Evolutionary conservation across 2,113 vertebrate species (phyloP).

Genomic region (Phaethon lepturus): DNA sequence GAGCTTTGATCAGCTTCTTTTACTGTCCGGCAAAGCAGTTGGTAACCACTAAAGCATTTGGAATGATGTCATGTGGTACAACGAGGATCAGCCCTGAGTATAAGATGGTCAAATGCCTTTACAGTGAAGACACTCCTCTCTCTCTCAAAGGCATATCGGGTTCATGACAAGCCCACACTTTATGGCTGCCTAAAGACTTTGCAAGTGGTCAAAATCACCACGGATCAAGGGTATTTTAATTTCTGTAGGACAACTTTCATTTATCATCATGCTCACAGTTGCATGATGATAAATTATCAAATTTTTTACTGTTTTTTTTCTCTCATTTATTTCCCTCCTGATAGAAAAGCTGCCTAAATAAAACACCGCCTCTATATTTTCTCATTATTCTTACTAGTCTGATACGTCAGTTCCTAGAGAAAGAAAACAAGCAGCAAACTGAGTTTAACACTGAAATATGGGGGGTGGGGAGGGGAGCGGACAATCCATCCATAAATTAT

Average conservation of each 20-base stretch:
- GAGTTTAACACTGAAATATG: not conserved
- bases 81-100: not conserved
- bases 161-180: not conserved
- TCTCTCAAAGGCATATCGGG: not conserved
- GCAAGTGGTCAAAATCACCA: not conserved
- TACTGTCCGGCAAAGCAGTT: constrained; percentile 1
- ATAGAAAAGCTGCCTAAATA: not conserved
- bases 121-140: constrained; percentile 7
- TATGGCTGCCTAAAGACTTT: not conserved
- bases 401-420: not conserved
- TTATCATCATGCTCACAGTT: not conserved
- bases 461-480: too few relatives aligned
- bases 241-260: not conserved
- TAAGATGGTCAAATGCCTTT: constrained; percentile 28
- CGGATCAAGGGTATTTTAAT: not conserved
- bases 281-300: not conserved
- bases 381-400: not conserved
- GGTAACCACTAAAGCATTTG: constrained; percentile 43
- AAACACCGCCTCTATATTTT: not conserved
- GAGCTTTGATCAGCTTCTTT: constrained; percentile 50
- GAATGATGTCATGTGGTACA: constrained; percentile 26
- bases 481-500: not conserved
- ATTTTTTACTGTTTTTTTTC: not conserved
- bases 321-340: not conserved
- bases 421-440: not conserved